These are phyloP conservation scores for Protonibea diacanthus DNA, from an alignment of 2,797 vertebrate genomes.

Conservation along the genomic window DNA sequence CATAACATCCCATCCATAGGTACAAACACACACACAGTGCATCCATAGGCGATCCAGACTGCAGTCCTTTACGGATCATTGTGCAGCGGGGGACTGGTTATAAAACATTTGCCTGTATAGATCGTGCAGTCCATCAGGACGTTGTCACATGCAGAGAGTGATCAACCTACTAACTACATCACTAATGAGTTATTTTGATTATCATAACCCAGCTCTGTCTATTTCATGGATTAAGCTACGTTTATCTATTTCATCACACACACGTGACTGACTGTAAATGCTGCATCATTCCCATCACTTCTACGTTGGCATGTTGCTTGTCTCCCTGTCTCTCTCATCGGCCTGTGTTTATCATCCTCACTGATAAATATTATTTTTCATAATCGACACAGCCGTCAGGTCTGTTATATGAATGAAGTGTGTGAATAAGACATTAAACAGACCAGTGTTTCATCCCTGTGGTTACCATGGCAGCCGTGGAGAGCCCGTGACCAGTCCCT, in stretches of 20 bases:
- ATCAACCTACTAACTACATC: not conserved
- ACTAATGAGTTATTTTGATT: not conserved
- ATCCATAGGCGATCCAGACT: conserved; percentile 19
- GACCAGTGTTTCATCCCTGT: not conserved
- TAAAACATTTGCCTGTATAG: conserved; percentile 10
- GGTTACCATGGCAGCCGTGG: conserved; percentile 24
- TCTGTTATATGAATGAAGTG: not conserved
- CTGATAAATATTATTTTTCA: not conserved
- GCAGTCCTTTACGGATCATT: conserved; percentile 35
- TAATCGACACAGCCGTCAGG: not conserved
- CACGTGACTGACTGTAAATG: conserved; percentile 31
- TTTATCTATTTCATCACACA: not conserved
- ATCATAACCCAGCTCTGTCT: not conserved
- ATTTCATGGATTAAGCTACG: too few species aligned
- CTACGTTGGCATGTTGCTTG: not conserved
- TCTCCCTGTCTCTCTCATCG: not conserved
- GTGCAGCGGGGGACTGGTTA: conserved; percentile 16
- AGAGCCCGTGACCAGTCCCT: conserved; percentile 60
- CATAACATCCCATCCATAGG: conserved; percentile 43
- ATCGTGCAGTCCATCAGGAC: not conserved
- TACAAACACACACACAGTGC: not conserved
- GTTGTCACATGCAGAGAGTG: not conserved
- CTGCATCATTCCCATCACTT: conserved; percentile 27
- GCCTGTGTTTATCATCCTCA: not conserved
- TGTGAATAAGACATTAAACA: not conserved